A percentile compares a stretch with the other conserved stretches of the same genome.
phyloP scores from a whole-genome alignment of 2,797 vertebrate species.

The Rhinophrynus dorsalis region DNA sequence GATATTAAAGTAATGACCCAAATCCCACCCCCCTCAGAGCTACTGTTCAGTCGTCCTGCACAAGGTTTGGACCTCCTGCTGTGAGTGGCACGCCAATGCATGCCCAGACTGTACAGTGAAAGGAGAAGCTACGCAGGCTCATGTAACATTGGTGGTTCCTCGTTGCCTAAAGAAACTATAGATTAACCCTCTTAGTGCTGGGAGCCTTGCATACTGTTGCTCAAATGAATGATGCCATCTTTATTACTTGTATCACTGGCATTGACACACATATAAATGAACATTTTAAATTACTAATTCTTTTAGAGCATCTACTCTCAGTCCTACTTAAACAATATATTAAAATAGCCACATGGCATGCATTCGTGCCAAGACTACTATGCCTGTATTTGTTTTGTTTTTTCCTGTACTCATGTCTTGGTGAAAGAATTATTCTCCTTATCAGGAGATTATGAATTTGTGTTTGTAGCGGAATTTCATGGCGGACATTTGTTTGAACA shows the following conservation, averaged over 20 bases:
- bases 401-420: background rate
- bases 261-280: no score
- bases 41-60: slow-evolving; percentile 44
- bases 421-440: no score
- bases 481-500: no score
- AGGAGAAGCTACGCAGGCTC: slow-evolving; percentile 38
- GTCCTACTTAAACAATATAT: background rate
- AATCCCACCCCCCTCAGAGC: slow-evolving; percentile 47
- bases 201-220: background rate
- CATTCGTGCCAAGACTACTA: background rate
- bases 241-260: no score
- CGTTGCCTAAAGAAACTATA: background rate
- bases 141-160: slow-evolving; percentile 6
- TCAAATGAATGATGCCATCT: background rate
- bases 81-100: slow-evolving; percentile 39
- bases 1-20: slow-evolving; percentile 49
- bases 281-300: no score
- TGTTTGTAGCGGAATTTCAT: no score
- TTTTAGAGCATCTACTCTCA: background rate
- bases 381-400: slow-evolving; percentile 3
- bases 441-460: no score
- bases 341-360: background rate
- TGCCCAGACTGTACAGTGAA: slow-evolving; percentile 31
- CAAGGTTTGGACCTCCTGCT: slow-evolving; percentile 35
- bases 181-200: slow-evolving; percentile 7